Evolutionary conservation across 1,140 invertebrate species (phyloP).

Genomic region (Danaus plexippus): DNA sequence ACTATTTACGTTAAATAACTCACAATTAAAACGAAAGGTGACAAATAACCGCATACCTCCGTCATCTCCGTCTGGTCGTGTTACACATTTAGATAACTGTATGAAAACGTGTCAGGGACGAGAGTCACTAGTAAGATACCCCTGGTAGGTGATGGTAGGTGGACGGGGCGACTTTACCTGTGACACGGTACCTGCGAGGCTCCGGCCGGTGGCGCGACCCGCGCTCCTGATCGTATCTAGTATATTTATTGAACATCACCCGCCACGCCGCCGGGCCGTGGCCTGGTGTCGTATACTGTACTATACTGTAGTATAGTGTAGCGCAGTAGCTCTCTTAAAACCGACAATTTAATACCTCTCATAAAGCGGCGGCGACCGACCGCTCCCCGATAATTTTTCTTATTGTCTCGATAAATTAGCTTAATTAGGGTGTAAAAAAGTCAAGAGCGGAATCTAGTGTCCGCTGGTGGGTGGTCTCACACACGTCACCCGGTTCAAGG

Average conservation of each 20-base stretch:
- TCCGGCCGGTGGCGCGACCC: slow-evolving; percentile 25
- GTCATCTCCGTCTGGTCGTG: slow-evolving; percentile 9
- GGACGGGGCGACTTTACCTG: slow-evolving; percentile 18
- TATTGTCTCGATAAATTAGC: slow-evolving; percentile 68
- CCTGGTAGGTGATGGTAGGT: too few relatives aligned
- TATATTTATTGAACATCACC: slow-evolving; percentile 55
- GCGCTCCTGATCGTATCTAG: slow-evolving; percentile 43
- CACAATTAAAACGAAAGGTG: slow-evolving; percentile 9
- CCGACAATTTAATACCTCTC: slow-evolving; percentile 56
- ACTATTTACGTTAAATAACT: slow-evolving; percentile 11
- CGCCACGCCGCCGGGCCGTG: slow-evolving; percentile 12
- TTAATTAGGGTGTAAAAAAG: slow-evolving; percentile 67
- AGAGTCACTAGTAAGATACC: too few relatives aligned
- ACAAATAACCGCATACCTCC: slow-evolving; percentile 20
- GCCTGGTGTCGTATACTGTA: slow-evolving; percentile 1
- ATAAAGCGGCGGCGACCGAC: slow-evolving; percentile 53
- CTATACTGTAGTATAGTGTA: slow-evolving; percentile 29
- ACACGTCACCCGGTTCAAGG: slow-evolving; percentile 10
- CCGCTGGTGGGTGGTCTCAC: slow-evolving; percentile 38
- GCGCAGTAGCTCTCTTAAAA: slow-evolving; percentile 56
- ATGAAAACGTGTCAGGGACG: slow-evolving; percentile 15
- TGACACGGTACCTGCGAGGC: slow-evolving; percentile 30
- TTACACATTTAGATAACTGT: slow-evolving; percentile 22
- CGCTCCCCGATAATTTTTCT: slow-evolving; percentile 55
- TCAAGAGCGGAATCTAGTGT: slow-evolving; percentile 51